phyloP scores from a whole-genome alignment of 2,113 vertebrate genomes.

The Callionymus lyra region DNA sequence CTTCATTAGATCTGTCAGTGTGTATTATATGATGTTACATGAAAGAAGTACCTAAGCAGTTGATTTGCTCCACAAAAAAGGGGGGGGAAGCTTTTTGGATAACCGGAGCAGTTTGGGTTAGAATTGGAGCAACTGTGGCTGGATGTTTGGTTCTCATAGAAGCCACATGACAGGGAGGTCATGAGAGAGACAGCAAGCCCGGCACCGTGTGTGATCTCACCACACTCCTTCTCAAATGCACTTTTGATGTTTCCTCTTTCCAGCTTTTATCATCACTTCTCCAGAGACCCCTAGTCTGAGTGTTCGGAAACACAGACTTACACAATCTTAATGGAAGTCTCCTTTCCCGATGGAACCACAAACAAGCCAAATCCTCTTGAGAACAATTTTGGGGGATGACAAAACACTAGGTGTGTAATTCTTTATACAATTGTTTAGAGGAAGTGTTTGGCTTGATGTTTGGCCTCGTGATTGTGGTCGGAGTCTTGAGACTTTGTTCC shows the following conservation, averaged over 20 bases:
- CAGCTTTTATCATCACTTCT: conserved; percentile 41
- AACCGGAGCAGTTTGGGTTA: conserved; percentile 53
- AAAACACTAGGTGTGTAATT: conserved; percentile 25
- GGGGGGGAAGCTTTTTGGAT: no score
- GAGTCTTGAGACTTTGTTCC: no score
- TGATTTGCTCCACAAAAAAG: conserved; percentile 19
- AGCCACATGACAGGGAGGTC: conserved; percentile 65
- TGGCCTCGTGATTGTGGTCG: no score
- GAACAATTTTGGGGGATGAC: conserved; percentile 39
- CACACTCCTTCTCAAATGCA: conserved; percentile 41
- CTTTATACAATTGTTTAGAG: no score
- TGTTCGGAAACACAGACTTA: conserved; percentile 28
- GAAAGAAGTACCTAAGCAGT: no score
- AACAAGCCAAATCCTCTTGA: no score
- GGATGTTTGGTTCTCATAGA: conserved; percentile 58
- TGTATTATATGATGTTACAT: conserved; percentile 19
- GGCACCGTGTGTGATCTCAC: conserved; percentile 62
- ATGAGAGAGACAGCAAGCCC: conserved; percentile 57
- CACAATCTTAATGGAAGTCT: neutral
- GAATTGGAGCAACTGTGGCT: conserved; percentile 64
- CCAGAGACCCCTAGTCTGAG: conserved; percentile 43
- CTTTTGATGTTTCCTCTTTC: conserved; percentile 44
- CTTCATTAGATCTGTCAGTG: conserved; percentile 1
- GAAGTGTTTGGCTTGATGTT: no score
- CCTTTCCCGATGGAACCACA: no score